Base-by-base conservation (phyloP, 2,113 vertebrate species). In the Paramisgurnus dabryanus region DNA sequence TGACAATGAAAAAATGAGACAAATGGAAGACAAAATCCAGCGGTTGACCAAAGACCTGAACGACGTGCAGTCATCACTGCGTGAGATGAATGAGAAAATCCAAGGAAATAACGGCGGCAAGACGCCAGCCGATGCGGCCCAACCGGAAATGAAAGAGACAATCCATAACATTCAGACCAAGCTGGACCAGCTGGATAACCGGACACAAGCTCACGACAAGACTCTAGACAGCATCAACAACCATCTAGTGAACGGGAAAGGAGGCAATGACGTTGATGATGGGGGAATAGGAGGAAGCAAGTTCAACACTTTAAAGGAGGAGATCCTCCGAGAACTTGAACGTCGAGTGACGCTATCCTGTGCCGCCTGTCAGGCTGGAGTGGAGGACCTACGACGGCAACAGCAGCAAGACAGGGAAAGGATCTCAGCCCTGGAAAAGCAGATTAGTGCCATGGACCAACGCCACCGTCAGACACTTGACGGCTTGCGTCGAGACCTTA, bases 151-250 rank as follows among this genome's bases (percentile, higher is more conserved):
- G 81, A 95, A 95, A 10, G 94, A 97, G 79, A 96, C 93, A 0
- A 95, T 98, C 79, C 91, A 88, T 50, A 95, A 92, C 82, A 95
- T 98, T 60, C 95, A 97, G 90, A 93, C 90, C 79, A 96, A 94
- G 82, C 90, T 98, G 83, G 94, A 96, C 86, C 94, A 95, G 76
- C 90, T 98, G 66, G 96, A 98, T 82, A 95, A 91, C 83, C 93
- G 95, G 0, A 93, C 97, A 27, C 92, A 90, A 83, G 93, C 89
- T 41, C 95, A 97, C 0, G 95, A 97, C 81, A 90, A 91, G 85
- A 95, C 95, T 5, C 88, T 96, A 50, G 92, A 91, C 61, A 90
- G 87, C 79, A 93, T 95, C 66, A 95, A 95, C 88, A 95, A 94
- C 86, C 92, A 94, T 81, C 88, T 93, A 60, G 90, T 90, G 27